These are phyloP conservation scores for Zoanthus sansibaricus DNA, from an alignment of 92 coral and sea anemone species.

Conservation along the genomic window DNA sequence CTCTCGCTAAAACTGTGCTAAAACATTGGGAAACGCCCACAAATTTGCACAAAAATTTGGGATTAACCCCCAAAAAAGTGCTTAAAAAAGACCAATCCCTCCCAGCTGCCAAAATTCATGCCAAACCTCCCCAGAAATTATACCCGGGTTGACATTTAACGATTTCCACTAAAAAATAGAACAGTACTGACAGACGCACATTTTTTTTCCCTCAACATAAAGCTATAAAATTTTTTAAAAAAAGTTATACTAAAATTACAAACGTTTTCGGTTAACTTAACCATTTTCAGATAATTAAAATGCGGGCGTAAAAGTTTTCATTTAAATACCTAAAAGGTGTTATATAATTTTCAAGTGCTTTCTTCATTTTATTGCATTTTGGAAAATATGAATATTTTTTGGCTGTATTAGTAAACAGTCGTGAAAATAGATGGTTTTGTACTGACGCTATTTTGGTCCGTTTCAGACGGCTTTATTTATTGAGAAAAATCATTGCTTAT, in stretches of 20 bases:
- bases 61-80: not conserved
- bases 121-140: conserved; percentile 27
- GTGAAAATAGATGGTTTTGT: too few relatives aligned
- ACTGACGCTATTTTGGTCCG: not conserved
- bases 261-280: too few relatives aligned
- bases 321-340: not conserved
- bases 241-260: too few relatives aligned
- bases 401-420: too few relatives aligned
- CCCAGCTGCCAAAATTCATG: conserved; percentile 68
- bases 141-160: not conserved
- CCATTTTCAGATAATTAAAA: too few relatives aligned
- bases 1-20: not conserved
- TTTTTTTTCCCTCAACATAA: not conserved
- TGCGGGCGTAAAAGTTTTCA: too few relatives aligned
- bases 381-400: too few relatives aligned
- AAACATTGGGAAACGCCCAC: not conserved
- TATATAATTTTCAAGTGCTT: not conserved
- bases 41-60: not conserved
- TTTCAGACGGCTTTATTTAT: not conserved
- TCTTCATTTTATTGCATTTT: too few relatives aligned
- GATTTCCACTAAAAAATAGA: not conserved
- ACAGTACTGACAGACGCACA: conserved; percentile 16
- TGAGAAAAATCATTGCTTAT: not conserved
- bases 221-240: not conserved
- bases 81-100: conserved; percentile 13